Base-by-base conservation (phyloP, 1,140 invertebrate genomes). In the Apolygus lucorum region DNA sequence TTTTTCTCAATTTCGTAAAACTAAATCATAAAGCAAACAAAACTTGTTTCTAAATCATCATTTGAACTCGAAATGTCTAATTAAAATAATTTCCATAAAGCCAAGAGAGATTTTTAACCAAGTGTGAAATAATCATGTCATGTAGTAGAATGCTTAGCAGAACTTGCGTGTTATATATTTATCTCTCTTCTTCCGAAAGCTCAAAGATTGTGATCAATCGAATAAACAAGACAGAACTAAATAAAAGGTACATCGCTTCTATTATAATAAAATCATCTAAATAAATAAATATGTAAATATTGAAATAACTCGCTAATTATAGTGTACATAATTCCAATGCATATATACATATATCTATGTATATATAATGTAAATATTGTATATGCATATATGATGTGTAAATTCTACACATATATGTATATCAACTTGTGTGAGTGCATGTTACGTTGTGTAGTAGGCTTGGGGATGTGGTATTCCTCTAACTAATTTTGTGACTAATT, bases 401-500 rank as follows among this genome's bases (percentile, higher is more conserved):
- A 24, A 13, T 4, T 59, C 54, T 59, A 13, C 4, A 4, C 54
- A 59, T 68, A 52, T 68, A 64, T 71, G 68, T 71, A 71, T 68
- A n/a, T 62, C 28, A 28, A 64, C 52, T 63, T 68, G 68, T 72
- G 71, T 72, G 71, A 63, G 62, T 72, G 71, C 71, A 72, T 72
- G 71, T 54, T 72, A 67, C 28, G 27, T 68, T 72, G 67, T 72
- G 71, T 72, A 72, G 71, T 72, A 72, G 71, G 71, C 71, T 72
- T 72, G 71, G 68, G 71, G 71, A 69, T 65, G 68, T 29, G 27
- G 54, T 69, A 69, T 67, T 70, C 64, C 54, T 69, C 67, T 72
- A 72, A 72, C 71, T 72, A 72, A 72, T 68, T 29, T 28, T 72
- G 64, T 72, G 71, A 72, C 62, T 72, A 72, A 72, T 67, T 72